Evolutionary conservation across 2,888 invertebrate genomes (phyloP), one percentile per base, ranked within the genome.

Genomic region (Cabera pusaria): DNA sequence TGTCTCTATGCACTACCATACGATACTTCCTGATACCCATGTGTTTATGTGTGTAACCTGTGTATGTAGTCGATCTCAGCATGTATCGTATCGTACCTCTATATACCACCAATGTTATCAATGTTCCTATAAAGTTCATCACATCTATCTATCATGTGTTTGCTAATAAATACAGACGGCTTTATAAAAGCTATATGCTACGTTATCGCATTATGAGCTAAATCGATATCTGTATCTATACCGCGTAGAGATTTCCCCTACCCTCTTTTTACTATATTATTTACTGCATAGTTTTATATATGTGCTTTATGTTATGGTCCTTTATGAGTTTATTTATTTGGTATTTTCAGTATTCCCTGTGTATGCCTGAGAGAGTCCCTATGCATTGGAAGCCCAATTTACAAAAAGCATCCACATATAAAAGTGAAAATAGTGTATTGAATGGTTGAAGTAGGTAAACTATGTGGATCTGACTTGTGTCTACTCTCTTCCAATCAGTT

Each of bases 321-420:
- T 49, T 53, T 71, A 72, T 74, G 62, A 43, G 67, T 78, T 73
- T 49, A 48, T 62, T 52, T 53, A 69, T 71, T 61, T 65, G 67
- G 52, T 70, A 73, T 76, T 87, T 89, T 82, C 90, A 90, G 90
- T 90, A 79, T 78, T 80, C 84, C 78, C 81, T 90, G 72, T 87
- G 86, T 88, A 89, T 90, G 90, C 90, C 90, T 71, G 85, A 87
- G 72, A 86, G 90, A 85, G 83, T 89, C 67, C 83, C 87, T 67
- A 88, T 89, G 84, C 81, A 87, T 82, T 89, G 90, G 88, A 86
- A 87, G 75, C 88, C 90, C 74, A 88, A 88, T 81, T 86, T 90
- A 78, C 80, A 77, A 77, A 89, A 88, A 85, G 84, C 88, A 80
- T 86, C 88, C 75, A 87, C 86, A 68, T 87, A 87, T 86, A 89